Evolutionary conservation across 2,113 vertebrate species (phyloP).

Genomic region (Xiphophorus couchianus): DNA sequence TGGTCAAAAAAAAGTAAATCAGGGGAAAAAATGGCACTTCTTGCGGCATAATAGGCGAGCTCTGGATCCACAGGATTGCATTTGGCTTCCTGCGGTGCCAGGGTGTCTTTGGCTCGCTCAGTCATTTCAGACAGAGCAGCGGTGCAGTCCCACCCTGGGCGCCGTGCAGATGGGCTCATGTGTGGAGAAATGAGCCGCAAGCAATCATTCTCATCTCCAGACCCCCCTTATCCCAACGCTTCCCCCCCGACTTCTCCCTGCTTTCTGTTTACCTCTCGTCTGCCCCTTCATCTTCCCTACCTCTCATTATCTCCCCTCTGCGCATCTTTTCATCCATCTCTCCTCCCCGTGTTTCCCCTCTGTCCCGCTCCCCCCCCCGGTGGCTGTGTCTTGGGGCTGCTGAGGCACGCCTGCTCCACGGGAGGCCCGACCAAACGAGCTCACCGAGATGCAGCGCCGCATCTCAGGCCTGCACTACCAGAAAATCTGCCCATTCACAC

Average conservation of each 20-base stretch:
- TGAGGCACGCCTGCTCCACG: constrained; percentile 79
- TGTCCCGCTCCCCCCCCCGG: constrained; percentile 27
- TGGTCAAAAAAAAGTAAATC: constrained; percentile 77
- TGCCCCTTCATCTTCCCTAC: constrained; percentile 58
- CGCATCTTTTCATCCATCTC: constrained; percentile 40
- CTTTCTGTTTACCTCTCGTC: constrained; percentile 70
- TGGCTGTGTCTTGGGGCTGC: constrained; percentile 75
- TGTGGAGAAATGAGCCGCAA: constrained; percentile 83
- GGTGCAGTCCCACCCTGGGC: constrained; percentile 81
- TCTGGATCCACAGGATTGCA: constrained; percentile 80
- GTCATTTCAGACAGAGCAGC: constrained; percentile 80
- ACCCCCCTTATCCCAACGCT: constrained; percentile 8
- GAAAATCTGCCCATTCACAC: constrained; percentile 95
- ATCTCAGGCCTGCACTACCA: constrained; percentile 91
- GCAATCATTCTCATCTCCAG: constrained; percentile 70
- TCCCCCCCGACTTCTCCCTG: constrained; percentile 52
- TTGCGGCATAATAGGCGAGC: constrained; percentile 76
- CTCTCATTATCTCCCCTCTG: constrained; percentile 59
- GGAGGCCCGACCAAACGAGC: constrained; percentile 85
- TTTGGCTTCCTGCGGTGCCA: constrained; percentile 79
- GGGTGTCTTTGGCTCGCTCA: constrained; percentile 76
- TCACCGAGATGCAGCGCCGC: constrained; percentile 83
- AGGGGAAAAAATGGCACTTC: constrained; percentile 70
- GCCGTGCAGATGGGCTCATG: constrained; percentile 83
- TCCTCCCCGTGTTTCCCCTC: constrained; percentile 37